phyloP scores from a whole-genome alignment of 2,113 vertebrate species.

The Saimiri boliviensis region DNA sequence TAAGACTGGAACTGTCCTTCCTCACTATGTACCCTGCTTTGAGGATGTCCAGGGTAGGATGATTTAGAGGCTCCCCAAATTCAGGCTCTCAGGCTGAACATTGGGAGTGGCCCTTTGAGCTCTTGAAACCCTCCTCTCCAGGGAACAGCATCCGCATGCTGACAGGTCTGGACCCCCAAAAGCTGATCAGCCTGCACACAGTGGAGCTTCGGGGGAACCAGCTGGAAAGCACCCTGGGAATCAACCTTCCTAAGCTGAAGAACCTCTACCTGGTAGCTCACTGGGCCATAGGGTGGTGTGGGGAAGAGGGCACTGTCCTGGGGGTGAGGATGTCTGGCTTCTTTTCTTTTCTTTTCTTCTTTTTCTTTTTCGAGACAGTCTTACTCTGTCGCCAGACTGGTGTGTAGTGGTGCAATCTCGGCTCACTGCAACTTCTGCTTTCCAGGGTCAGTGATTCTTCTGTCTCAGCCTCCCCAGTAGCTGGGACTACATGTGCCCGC shows the following conservation, averaged over 20 bases:
- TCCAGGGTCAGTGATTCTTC: too few species aligned
- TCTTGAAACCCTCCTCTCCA: slow-evolving; percentile 65
- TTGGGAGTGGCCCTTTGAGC: background rate
- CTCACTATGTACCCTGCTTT: background rate
- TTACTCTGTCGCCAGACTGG: too few species aligned
- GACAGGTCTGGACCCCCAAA: slow-evolving; percentile 82
- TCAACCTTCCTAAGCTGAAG: slow-evolving; percentile 89
- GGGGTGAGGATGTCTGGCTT: background rate
- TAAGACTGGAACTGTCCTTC: background rate
- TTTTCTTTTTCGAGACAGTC: too few species aligned
- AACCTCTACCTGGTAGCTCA: slow-evolving; percentile 91
- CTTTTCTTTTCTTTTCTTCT: too few species aligned
- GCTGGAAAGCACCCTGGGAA: slow-evolving; percentile 88
- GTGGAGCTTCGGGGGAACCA: slow-evolving; percentile 92
- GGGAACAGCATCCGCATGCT: slow-evolving; percentile 88
- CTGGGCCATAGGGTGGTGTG: background rate
- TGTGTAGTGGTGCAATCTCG: too few species aligned
- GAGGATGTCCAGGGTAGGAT: background rate
- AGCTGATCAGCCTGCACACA: slow-evolving; percentile 87
- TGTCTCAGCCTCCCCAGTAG: too few species aligned
- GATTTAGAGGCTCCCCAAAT: background rate
- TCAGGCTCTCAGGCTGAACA: background rate
- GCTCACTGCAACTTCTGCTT: too few species aligned
- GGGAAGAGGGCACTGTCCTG: background rate
- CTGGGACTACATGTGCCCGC: too few species aligned